phyloP scores from a whole-genome alignment of 2,797 vertebrate genomes.

The Thripadectes ignobilis region DNA sequence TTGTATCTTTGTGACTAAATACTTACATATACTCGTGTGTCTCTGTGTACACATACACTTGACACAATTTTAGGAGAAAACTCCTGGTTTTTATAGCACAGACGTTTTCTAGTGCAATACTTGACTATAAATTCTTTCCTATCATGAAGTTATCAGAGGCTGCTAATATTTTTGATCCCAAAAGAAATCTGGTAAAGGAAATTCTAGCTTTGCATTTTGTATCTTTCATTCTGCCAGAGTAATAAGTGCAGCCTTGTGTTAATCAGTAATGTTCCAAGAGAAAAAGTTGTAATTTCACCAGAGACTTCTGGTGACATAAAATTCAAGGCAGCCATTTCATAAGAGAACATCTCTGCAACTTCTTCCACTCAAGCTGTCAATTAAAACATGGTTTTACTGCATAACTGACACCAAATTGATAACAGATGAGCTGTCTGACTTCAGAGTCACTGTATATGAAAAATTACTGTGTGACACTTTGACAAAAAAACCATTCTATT shows the following conservation, averaged over 20 bases:
- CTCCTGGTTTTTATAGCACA: neutral
- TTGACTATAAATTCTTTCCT: neutral
- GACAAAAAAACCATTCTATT: neutral
- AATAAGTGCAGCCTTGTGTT: neutral
- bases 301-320: neutral
- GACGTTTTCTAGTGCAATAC: neutral
- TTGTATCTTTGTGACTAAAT: neutral
- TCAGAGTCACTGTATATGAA: neutral
- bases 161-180: neutral
- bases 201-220: neutral
- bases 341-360: neutral
- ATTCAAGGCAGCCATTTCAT: neutral
- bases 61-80: neutral
- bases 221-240: neutral
- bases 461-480: neutral
- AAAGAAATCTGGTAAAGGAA: neutral
- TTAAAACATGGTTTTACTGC: neutral
- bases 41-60: rapidly evolving
- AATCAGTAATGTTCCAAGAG: neutral
- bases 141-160: neutral
- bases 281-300: neutral
- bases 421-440: neutral
- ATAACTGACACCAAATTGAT: neutral
- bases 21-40: too few relatives aligned
- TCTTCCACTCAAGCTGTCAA: neutral